Evolutionary conservation across 2,113 vertebrate genomes (phyloP), one percentile per base, ranked within the genome.

Genomic region (Haemorhous mexicanus): DNA sequence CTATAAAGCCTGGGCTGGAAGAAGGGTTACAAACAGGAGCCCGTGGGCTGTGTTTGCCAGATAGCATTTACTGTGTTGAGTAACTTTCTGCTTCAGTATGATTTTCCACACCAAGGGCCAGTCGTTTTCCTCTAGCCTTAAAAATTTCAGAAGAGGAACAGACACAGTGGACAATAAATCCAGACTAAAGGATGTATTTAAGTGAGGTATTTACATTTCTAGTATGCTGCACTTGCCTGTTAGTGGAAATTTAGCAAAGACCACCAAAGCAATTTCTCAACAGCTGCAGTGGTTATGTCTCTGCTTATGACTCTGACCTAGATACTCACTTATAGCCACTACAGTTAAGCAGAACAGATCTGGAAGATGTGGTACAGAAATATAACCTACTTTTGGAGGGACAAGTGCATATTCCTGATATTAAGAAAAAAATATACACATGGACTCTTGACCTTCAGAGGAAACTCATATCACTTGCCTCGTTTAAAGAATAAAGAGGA

Each of bases 1-100:
- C 62, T 83, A 44, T 56, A 94, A 84, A 88, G 62, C 46, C 64
- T 27, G 35, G 79, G 28, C 70, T 95, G 88, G 53, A 84, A n/a
- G 75, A 52, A 83, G 61, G 35, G 68, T 58, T 93, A 93, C 91
- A 91, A 96, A 90, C 70, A n/a, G 18, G 86, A 87, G 91, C 66
- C 87, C 6, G 6, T 91, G 90, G 81, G 64, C 94, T 49, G 39
- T 11, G 16, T 73, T 94, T 95, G 56, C 90, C 62, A 89, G 89
- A 27, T 18, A 90, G 86, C 80, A 56, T 94, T 91, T 94, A 53
- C 84, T 64, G 27, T 30, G 8, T 28, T 49, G 44, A 67, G 43
- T 77, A 95, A 56, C 49, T 76, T 89, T 91, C 84, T 94, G 35
- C 73, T 96, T 91, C 86, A 81, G 62, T 86, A 89, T 0, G 0